These are phyloP conservation scores for Dryobota labecula DNA, from an alignment of 2,888 invertebrate species.

Conservation along the genomic window DNA sequence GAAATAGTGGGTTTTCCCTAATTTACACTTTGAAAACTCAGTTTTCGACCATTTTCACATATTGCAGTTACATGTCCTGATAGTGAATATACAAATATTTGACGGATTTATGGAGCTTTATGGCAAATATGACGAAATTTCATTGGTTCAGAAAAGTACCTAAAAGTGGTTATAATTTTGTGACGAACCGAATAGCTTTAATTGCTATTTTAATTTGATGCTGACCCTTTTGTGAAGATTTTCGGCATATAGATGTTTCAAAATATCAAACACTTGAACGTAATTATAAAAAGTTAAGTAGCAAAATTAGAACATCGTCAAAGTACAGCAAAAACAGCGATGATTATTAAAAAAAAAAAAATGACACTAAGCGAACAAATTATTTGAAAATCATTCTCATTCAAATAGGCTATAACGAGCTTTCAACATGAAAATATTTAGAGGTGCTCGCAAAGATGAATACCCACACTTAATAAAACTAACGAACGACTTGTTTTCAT, in stretches of 20 bases:
- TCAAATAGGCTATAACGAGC: background rate
- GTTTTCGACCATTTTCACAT: background rate
- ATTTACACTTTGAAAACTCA: background rate
- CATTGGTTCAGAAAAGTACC: constrained; percentile 1
- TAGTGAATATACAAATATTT: background rate
- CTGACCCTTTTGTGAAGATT: background rate
- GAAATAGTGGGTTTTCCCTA: background rate
- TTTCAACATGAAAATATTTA: background rate
- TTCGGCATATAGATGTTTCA: background rate
- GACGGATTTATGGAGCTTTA: background rate
- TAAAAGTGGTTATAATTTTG: background rate
- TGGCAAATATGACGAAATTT: background rate
- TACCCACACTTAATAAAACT: background rate
- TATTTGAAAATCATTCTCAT: background rate
- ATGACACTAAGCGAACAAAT: no score
- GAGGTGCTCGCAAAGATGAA: background rate
- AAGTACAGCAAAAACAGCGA: background rate
- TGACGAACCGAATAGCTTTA: no score
- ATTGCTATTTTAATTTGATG: no score
- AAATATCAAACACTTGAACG: background rate
- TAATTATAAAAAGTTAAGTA: background rate
- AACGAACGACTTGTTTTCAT: background rate
- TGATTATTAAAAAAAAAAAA: no score
- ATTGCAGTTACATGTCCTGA: no score
- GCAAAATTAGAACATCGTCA: background rate